Conservation (phyloP, 2,113 vertebrate genomes). For the human (Homo sapiens) region DNA sequence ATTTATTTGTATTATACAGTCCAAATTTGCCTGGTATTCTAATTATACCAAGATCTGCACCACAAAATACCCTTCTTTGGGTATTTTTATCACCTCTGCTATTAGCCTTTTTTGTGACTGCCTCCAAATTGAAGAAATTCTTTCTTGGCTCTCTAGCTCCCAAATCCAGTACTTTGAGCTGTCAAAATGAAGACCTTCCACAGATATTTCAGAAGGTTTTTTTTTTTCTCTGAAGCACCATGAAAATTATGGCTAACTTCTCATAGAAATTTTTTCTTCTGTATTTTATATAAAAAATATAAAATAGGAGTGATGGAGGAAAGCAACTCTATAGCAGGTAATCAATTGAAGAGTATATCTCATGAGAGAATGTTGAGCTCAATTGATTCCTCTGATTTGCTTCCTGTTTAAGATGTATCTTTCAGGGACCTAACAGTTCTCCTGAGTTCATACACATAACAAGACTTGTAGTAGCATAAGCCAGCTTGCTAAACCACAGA, state of each 20-base stretch:
- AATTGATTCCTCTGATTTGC: conserved; percentile 48
- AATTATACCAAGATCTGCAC: background rate
- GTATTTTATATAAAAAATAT: conserved; percentile 13
- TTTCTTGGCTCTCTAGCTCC: background rate
- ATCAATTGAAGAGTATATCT: background rate
- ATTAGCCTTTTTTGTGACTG: background rate
- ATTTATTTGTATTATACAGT: background rate
- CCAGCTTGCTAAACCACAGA: background rate
- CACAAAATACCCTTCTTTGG: background rate
- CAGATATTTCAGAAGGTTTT: background rate
- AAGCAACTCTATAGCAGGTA: background rate
- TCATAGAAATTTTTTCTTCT: conserved; percentile 19
- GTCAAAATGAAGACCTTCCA: conserved; percentile 54
- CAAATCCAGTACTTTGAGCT: conserved; percentile 32
- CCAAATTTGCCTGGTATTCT: background rate
- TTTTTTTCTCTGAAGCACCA: background rate
- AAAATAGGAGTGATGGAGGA: background rate
- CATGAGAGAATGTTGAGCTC: background rate
- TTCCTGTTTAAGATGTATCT: conserved; percentile 46
- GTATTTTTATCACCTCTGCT: background rate
- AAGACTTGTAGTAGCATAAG: background rate
- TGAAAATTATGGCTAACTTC: conserved; percentile 33
- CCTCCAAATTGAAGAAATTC: background rate
- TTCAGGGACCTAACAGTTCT: background rate
- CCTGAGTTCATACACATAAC: conserved; percentile 39